These are phyloP conservation scores for Alexandromys fortis DNA, from an alignment of 2,113 vertebrate species.

Conservation along the genomic window DNA sequence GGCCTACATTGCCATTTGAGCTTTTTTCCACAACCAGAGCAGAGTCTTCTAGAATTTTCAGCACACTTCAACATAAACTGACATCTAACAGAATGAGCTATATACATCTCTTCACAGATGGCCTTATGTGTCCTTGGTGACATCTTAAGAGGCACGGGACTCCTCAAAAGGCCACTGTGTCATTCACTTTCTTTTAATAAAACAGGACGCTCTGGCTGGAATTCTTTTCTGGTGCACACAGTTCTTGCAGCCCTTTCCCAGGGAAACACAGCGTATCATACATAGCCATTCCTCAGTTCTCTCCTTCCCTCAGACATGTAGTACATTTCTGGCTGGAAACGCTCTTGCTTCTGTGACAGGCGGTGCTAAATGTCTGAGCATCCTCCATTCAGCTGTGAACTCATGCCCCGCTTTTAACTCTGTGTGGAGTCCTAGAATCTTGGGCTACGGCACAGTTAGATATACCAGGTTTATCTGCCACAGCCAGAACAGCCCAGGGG, in stretches of 20 bases:
- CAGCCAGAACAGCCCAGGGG: slow-evolving; percentile 82
- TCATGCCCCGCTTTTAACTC: slow-evolving; percentile 72
- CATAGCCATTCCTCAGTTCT: background rate
- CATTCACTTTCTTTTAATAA: background rate
- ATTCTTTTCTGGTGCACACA: background rate
- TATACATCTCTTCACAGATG: background rate
- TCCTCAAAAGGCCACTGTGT: background rate
- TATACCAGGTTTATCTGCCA: slow-evolving; percentile 80
- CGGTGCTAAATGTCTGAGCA: background rate
- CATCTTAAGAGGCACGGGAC: background rate
- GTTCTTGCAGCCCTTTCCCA: background rate
- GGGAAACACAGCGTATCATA: background rate
- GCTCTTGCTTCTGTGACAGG: slow-evolving; percentile 50
- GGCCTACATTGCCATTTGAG: background rate
- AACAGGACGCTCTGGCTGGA: background rate
- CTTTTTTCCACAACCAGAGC: background rate
- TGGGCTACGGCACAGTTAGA: slow-evolving; percentile 73
- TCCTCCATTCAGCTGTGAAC: slow-evolving; percentile 74
- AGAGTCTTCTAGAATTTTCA: background rate
- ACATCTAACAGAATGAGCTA: background rate
- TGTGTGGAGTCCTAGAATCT: slow-evolving; percentile 69
- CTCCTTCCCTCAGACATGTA: background rate
- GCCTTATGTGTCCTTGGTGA: background rate
- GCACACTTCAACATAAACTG: background rate
- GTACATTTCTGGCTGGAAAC: slow-evolving; percentile 63